Percentiles rank a stretch among this genome's conserved stretches.
Evolutionary conservation across 2,113 vertebrate species (phyloP).

Genomic region (Vanacampus margaritifer): DNA sequence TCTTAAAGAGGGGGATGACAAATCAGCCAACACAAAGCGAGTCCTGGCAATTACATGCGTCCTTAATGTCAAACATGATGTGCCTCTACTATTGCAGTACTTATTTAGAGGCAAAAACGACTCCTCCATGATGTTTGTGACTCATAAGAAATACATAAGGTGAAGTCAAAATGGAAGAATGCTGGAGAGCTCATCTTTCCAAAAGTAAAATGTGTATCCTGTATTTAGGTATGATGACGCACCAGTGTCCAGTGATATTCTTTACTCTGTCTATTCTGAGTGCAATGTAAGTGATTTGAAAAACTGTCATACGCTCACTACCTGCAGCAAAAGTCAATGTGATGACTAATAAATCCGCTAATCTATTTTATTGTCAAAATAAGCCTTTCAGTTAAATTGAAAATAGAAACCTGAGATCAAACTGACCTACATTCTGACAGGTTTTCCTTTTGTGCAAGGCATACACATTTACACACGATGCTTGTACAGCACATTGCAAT

Average conservation of each 20-base stretch:
- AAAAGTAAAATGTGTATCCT: constrained; percentile 15
- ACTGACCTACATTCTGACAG: background rate
- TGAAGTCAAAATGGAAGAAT: background rate
- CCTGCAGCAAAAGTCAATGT: background rate
- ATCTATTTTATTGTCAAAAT: background rate
- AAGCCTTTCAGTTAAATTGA: background rate
- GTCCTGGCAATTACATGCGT: background rate
- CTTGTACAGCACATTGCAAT: too few relatives aligned
- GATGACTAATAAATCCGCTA: constrained; percentile 2
- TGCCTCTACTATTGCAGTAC: background rate
- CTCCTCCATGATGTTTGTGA: background rate
- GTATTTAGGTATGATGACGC: constrained; percentile 45
- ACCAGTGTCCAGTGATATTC: background rate
- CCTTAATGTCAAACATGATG: background rate
- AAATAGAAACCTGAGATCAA: constrained; percentile 7
- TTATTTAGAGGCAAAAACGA: background rate
- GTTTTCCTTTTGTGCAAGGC: background rate
- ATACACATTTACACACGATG: too few relatives aligned
- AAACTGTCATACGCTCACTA: constrained; percentile 11
- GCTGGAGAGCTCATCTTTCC: constrained; percentile 2
- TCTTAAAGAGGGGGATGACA: background rate
- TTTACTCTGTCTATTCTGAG: background rate
- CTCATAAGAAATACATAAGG: constrained; percentile 4
- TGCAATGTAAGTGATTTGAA: constrained; percentile 11
- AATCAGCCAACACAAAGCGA: background rate